A percentile compares a stretch with the other conserved stretches of the same genome.
These are phyloP conservation scores for Regulus satrapa DNA, from an alignment of 2,113 vertebrate species.

Conservation along the genomic window DNA sequence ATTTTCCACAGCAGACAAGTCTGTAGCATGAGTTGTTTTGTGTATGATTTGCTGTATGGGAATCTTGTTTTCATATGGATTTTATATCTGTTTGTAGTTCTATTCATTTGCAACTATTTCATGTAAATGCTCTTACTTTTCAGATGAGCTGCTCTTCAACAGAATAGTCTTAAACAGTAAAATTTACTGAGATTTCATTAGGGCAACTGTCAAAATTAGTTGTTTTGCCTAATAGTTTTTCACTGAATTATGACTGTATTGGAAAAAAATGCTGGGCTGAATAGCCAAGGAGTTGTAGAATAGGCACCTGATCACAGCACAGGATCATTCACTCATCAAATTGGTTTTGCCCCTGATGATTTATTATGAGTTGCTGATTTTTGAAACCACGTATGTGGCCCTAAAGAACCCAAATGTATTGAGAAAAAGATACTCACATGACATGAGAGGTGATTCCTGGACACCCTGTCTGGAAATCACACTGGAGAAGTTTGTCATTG, in stretches of 20 bases:
- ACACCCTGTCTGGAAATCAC: neutral
- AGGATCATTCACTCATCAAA: neutral
- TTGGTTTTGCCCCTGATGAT: neutral
- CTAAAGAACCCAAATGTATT: neutral
- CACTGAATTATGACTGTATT: neutral
- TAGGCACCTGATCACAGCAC: neutral
- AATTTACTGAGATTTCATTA: neutral
- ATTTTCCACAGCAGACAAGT: neutral
- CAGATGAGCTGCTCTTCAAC: neutral
- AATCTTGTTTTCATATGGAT: neutral
- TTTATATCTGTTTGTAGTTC: neutral
- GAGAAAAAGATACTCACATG: neutral
- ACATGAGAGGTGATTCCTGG: neutral
- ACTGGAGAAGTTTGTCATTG: fast-evolving
- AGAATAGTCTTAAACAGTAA: neutral
- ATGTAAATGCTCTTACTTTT: neutral
- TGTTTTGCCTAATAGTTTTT: neutral
- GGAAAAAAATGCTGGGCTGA: neutral
- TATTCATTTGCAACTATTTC: neutral
- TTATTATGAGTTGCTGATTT: neutral
- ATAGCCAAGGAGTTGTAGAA: neutral
- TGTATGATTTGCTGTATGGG: neutral
- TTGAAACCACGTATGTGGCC: neutral
- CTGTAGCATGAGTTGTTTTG: neutral
- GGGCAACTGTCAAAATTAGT: neutral